Evolutionary conservation across 2,113 vertebrate genomes (phyloP).

Genomic region (Tylochromis polylepis): DNA sequence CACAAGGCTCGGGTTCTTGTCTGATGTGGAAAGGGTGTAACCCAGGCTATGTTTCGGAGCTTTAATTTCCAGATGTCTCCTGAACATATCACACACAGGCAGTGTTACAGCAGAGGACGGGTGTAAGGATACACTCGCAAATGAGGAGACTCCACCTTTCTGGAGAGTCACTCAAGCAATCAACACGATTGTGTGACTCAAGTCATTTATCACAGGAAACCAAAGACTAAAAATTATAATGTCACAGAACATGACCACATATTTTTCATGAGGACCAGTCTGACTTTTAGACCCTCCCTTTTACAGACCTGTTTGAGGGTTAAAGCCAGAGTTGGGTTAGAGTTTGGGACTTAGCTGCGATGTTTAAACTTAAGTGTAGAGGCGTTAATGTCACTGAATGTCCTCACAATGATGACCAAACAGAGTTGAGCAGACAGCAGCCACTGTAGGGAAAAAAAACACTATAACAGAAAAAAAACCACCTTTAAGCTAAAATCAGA

Average conservation of each 20-base stretch:
- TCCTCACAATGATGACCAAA: no score
- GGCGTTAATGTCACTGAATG: not conserved
- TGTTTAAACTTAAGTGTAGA: not conserved
- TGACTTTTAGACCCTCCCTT: not conserved
- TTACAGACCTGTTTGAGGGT: not conserved
- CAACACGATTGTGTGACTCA: not conserved
- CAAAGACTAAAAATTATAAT: not conserved
- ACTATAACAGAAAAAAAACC: no score
- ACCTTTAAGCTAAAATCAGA: not conserved
- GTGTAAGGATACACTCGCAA: not conserved
- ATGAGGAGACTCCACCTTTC: not conserved
- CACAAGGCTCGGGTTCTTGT: not conserved
- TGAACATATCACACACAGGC: not conserved
- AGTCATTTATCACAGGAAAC: not conserved
- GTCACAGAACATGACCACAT: not conserved
- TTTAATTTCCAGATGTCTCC: not conserved
- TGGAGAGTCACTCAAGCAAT: not conserved
- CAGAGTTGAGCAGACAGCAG: no score
- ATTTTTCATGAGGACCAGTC: fast-evolving
- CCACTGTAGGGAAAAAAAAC: not conserved
- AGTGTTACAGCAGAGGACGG: not conserved
- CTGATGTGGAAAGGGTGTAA: not conserved
- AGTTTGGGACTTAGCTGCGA: not conserved
- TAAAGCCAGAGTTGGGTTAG: not conserved
- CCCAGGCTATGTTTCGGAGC: not conserved